These are phyloP conservation scores for Seriola rivoliana DNA, from an alignment of 2,113 vertebrate species.

Conservation along the genomic window DNA sequence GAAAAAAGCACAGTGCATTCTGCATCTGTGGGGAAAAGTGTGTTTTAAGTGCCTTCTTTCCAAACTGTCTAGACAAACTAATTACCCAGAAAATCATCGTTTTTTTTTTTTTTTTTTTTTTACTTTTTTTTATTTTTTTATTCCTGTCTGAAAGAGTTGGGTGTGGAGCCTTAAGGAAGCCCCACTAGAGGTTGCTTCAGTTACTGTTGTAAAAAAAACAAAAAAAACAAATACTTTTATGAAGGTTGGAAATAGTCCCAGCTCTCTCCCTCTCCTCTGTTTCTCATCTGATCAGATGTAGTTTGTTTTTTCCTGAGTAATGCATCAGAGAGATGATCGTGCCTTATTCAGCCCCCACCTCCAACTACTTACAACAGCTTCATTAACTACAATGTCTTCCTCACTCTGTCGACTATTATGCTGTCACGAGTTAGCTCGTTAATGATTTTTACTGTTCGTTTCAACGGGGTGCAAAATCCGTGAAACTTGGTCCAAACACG, in stretches of 20 bases:
- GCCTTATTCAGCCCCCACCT: conserved; percentile 38
- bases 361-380: conserved; percentile 29
- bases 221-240: conserved; percentile 67
- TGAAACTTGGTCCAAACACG: background rate
- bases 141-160: conserved; percentile 65
- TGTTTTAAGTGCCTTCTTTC: conserved; percentile 74
- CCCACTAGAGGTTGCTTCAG: conserved; percentile 57
- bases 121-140: conserved; percentile 48
- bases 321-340: conserved; percentile 16
- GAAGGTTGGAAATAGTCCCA: conserved; percentile 53
- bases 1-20: conserved; percentile 36
- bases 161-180: conserved; percentile 68
- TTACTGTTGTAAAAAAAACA: conserved; percentile 53
- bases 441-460: background rate
- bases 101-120: conserved; percentile 30
- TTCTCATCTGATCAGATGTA: conserved; percentile 28
- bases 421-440: background rate
- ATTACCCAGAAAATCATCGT: conserved; percentile 76
- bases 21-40: conserved; percentile 62
- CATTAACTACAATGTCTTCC: conserved; percentile 6
- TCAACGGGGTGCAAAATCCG: background rate
- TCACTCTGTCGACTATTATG: background rate
- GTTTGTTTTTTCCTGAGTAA: conserved; percentile 30
- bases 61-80: conserved; percentile 83
- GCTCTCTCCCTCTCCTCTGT: conserved; percentile 10